These are phyloP conservation scores for Chromoteleia sp. DNA, from an alignment of 2,888 invertebrate species.

Conservation along the genomic window DNA sequence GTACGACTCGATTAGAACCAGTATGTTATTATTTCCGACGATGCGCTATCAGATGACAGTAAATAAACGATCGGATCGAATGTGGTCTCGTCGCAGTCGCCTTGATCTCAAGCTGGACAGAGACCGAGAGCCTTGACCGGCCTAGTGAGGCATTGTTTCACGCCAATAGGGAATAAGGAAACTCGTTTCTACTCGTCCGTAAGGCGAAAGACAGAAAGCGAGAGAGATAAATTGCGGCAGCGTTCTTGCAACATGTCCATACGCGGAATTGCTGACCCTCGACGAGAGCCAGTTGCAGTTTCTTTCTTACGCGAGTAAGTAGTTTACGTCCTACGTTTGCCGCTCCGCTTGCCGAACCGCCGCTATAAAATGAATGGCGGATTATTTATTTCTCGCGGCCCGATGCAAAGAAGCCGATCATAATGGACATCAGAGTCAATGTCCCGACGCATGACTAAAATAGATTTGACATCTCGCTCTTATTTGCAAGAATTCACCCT, in stretches of 20 bases:
- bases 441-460: conserved; percentile 21
- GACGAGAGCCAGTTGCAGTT: conserved; percentile 59
- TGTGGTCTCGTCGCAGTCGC: conserved; percentile 36
- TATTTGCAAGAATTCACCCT: background rate
- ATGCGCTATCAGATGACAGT: conserved; percentile 23
- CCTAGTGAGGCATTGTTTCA: conserved; percentile 68
- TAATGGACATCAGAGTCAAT: conserved; percentile 33
- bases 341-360: conserved; percentile 18
- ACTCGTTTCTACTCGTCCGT: conserved; percentile 60
- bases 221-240: conserved; percentile 61
- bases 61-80: conserved; percentile 33
- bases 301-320: conserved; percentile 52
- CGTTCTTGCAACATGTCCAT: conserved; percentile 62
- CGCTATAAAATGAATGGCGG: conserved; percentile 43
- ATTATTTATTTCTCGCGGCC: conserved; percentile 44
- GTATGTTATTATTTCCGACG: background rate
- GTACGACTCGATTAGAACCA: background rate
- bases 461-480: conserved; percentile 31
- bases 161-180: conserved; percentile 67
- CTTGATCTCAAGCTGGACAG: conserved; percentile 52
- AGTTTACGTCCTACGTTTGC: conserved; percentile 48
- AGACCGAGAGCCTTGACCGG: conserved; percentile 63
- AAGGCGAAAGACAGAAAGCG: conserved; percentile 48
- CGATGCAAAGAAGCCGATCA: conserved; percentile 45
- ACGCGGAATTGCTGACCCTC: conserved; percentile 65